These are phyloP conservation scores for Aptenodytes forsteri DNA, from an alignment of 2,113 vertebrate species.

Conservation along the genomic window DNA sequence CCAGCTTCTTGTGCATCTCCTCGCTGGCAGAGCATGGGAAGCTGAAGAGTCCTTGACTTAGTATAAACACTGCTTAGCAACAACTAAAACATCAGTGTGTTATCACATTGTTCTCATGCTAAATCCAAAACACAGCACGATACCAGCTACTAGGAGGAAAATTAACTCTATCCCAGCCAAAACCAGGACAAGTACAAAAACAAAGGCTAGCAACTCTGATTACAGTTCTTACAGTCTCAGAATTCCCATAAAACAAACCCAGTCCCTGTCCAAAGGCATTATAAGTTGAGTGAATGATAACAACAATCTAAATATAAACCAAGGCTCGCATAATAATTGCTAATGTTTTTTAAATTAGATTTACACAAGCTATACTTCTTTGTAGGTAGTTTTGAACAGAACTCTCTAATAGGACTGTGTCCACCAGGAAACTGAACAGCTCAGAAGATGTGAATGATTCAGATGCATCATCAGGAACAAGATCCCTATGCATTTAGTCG, in stretches of 20 bases:
- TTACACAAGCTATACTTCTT: not conserved
- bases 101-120: no score
- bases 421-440: not conserved
- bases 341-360: not conserved
- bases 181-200: not conserved
- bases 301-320: not conserved
- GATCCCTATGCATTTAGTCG: conserved; percentile 27
- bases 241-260: not conserved
- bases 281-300: not conserved
- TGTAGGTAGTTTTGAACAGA: not conserved
- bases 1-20: no score
- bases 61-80: no score
- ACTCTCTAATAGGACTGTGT: not conserved
- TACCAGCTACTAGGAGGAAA: no score
- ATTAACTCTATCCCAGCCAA: no score
- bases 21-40: no score
- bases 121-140: no score
- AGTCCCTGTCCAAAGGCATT: not conserved
- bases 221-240: not conserved
- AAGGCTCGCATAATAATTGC: not conserved
- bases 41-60: no score
- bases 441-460: conserved; percentile 12
- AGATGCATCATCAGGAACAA: conserved; percentile 10
- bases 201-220: not conserved
- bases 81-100: no score